Evolutionary conservation across 2,888 invertebrate genomes (phyloP).

Genomic region (Ochropleura plecta): DNA sequence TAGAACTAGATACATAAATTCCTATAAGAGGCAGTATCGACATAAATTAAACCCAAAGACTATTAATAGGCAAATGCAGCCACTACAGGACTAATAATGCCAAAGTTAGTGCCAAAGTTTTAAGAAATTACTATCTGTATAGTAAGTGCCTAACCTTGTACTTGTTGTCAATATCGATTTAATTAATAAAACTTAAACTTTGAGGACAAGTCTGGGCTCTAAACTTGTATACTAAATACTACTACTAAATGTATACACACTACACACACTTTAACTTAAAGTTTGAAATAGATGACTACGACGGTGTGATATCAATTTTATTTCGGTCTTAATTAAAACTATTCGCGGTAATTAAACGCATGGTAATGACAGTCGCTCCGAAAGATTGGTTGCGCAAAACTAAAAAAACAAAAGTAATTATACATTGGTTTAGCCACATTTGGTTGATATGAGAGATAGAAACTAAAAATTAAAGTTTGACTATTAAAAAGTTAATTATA

Average conservation of each 20-base stretch:
- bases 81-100: slow-evolving; percentile 37
- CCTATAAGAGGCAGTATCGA: not conserved
- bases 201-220: slow-evolving; percentile 1
- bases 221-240: slow-evolving; percentile 23
- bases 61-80: slow-evolving; percentile 37
- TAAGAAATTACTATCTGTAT: slow-evolving; percentile 35
- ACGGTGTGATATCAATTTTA: not conserved
- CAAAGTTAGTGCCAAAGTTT: slow-evolving; percentile 51
- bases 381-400: not conserved
- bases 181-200: slow-evolving; percentile 39
- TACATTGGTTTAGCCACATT: not conserved
- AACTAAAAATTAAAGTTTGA: not conserved
- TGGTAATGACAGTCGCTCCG: not conserved
- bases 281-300: not conserved
- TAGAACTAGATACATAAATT: too few species aligned
- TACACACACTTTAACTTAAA: slow-evolving; percentile 4
- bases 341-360: not conserved
- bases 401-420: not conserved
- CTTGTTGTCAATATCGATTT: slow-evolving; percentile 50
- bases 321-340: not conserved
- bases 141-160: slow-evolving; percentile 34
- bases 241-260: slow-evolving; percentile 17
- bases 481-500: not conserved
- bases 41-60: slow-evolving; percentile 34
- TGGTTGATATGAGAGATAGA: too few species aligned